Base-by-base conservation (phyloP, 2,797 vertebrate genomes). In the Poecilia wingei region DNA sequence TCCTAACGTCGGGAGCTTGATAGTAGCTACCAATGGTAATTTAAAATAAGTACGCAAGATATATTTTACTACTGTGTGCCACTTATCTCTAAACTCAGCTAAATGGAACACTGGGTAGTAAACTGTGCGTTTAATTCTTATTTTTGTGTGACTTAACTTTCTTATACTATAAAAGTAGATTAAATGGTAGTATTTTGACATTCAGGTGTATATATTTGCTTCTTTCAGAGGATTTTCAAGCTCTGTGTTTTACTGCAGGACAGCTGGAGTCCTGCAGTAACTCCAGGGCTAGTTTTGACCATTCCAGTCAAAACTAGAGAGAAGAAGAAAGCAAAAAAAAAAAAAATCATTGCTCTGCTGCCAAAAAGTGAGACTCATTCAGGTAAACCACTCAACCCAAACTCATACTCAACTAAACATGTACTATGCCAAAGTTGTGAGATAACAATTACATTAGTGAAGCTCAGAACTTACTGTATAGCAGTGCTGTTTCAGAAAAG, bases 401-500 rank as follows among this genome's bases (percentile, higher is more conserved):
- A 69, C 66, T 59, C 43, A 64, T 4, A 43, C 39, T 59, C 36
- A 53, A 3, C 6, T 43, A 72, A 70, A n/a, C 47, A 51, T 33
- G 13, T 66, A 45, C 55, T 22, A 53, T 46, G 10, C 43, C 47
- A 2, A 33, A 49, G 55, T 49, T 46, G 31, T 16, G 12, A 41
- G 3, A 22, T 75, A 25, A 45, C 1, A 68, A 74, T 59, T 22
- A 78, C 28, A 78, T 73, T 14, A 82, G 2, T 43, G 36, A 55
- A 28, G 18, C 33, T 10, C 18, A 25, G 41, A 16, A 76, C 72
- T 16, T 76, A 18, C 45, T 51, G 76, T 57, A 59, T 49, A 74
- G 53, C 31, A 82, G 53, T 49, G n/a, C 2, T 45, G 39, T 78
- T 46, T 78, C 22, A 31, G 25, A 74, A 51, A 76, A 59, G 51